Evolutionary conservation across 2,888 invertebrate species (phyloP).

Genomic region (Ecdyonurus torrentis): DNA sequence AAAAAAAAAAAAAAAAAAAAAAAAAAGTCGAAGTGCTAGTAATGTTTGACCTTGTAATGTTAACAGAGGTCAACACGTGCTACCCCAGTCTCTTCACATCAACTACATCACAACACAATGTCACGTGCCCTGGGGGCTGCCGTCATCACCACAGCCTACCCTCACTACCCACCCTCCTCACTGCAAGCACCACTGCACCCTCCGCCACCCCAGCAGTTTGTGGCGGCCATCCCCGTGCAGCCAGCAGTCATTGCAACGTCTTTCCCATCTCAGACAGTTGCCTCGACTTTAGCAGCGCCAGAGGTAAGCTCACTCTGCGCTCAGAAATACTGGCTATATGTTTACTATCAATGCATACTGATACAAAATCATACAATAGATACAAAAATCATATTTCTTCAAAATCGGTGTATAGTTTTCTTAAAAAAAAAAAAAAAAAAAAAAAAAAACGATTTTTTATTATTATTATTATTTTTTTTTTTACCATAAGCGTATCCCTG

Average conservation of each 20-base stretch:
- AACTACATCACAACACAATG: background rate
- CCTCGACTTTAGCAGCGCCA: slow-evolving; percentile 20
- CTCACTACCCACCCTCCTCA: background rate
- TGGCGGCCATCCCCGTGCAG: slow-evolving; percentile 39
- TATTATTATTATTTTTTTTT: background rate
- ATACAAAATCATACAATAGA: too few relatives aligned
- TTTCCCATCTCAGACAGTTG: slow-evolving; percentile 29
- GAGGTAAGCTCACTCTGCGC: slow-evolving; percentile 21
- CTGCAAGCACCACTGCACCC: background rate
- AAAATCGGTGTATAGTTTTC: too few relatives aligned
- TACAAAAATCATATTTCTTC: too few relatives aligned
- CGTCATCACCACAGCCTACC: background rate
- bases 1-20: too few relatives aligned
- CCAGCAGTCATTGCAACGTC: slow-evolving; percentile 31
- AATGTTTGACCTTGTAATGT: background rate
- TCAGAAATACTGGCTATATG: background rate
- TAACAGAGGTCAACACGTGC: background rate
- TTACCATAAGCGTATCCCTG: slow-evolving; percentile 5
- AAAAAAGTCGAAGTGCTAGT: too few relatives aligned
- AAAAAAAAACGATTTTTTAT: background rate
- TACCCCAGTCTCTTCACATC: slow-evolving; percentile 5
- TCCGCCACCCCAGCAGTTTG: slow-evolving; percentile 30
- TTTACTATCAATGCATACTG: too few relatives aligned
- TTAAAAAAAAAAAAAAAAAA: too few relatives aligned
- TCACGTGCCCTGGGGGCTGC: background rate